Evolutionary conservation across 2,113 vertebrate species (phyloP).

Genomic region (Nipponia nippon): DNA sequence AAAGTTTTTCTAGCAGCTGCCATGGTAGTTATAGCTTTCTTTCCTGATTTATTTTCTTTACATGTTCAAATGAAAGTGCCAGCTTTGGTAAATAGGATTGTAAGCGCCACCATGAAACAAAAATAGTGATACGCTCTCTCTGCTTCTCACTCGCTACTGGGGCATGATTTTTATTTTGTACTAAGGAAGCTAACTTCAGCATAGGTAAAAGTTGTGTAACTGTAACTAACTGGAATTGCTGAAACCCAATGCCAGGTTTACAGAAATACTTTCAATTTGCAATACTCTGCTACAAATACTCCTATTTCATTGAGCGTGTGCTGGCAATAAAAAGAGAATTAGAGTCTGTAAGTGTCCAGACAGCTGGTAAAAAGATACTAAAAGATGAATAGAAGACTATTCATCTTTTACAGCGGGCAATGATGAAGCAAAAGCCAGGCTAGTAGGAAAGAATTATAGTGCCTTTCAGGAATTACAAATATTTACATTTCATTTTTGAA

Average conservation of each 20-base stretch:
- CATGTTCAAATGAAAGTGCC: background rate
- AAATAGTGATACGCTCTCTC: fast-evolving
- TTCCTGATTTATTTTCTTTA: background rate
- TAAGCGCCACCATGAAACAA: background rate
- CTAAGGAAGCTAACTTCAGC: background rate
- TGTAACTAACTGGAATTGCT: background rate
- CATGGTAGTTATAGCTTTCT: background rate
- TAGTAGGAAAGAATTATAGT: background rate
- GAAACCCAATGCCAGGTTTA: background rate
- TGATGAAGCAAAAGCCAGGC: background rate
- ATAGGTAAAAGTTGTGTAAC: background rate
- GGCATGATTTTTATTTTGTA: background rate
- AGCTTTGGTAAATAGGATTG: background rate
- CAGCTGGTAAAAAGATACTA: background rate
- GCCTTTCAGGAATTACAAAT: background rate
- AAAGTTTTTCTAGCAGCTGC: background rate
- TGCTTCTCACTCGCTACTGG: background rate
- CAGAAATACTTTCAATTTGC: background rate
- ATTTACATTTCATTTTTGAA: background rate
- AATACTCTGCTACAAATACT: background rate
- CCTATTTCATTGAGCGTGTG: background rate
- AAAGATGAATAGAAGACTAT: background rate
- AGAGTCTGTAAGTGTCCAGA: background rate
- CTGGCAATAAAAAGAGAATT: background rate
- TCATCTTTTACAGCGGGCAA: background rate